A percentile compares a stretch with the other conserved stretches of the same genome.
Conservation (phyloP, 1,140 invertebrate species). For the Drosophila arawakana region DNA sequence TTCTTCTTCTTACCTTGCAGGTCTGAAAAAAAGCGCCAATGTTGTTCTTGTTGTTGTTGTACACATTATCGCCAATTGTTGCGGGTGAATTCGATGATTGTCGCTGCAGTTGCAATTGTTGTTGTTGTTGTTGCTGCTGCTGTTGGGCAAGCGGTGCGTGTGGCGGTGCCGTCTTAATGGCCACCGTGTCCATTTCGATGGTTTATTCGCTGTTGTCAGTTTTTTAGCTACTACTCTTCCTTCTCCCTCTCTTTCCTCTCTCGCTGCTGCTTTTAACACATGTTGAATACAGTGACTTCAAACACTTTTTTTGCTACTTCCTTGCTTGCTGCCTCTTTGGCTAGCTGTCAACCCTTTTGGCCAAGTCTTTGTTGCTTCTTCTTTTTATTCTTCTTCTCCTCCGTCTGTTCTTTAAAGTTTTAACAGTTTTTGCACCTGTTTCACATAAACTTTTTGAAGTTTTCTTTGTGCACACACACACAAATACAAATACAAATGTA, state of each 20-base stretch:
- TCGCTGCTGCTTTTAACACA: constrained; percentile 23
- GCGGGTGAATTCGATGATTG: constrained; percentile 37
- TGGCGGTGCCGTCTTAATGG: constrained; percentile 78
- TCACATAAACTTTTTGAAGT: constrained; percentile 22
- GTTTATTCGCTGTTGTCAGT: background rate
- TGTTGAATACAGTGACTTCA: background rate
- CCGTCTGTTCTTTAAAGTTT: constrained; percentile 3
- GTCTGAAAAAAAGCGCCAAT: constrained; percentile 84
- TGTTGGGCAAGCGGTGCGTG: constrained; percentile 71
- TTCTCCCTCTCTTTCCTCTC: background rate
- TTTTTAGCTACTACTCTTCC: background rate
- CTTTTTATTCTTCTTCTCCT: constrained; percentile 4
- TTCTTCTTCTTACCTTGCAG: constrained; percentile 76
- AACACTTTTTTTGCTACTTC: background rate
- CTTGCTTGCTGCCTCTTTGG: too few relatives aligned
- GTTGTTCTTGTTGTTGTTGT: constrained; percentile 60
- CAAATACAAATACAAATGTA: constrained; percentile 3
- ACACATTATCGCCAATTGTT: constrained; percentile 53
- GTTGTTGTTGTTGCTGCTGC: constrained; percentile 51
- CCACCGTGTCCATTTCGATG: constrained; percentile 74
- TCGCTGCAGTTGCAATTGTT: constrained; percentile 50
- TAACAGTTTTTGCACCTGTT: constrained; percentile 24
- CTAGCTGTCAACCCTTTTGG: constrained; percentile 43
- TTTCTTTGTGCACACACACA: constrained; percentile 15
- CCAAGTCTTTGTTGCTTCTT: constrained; percentile 23